phyloP scores from a whole-genome alignment of 2,113 vertebrate species.

The Promerops cafer region DNA sequence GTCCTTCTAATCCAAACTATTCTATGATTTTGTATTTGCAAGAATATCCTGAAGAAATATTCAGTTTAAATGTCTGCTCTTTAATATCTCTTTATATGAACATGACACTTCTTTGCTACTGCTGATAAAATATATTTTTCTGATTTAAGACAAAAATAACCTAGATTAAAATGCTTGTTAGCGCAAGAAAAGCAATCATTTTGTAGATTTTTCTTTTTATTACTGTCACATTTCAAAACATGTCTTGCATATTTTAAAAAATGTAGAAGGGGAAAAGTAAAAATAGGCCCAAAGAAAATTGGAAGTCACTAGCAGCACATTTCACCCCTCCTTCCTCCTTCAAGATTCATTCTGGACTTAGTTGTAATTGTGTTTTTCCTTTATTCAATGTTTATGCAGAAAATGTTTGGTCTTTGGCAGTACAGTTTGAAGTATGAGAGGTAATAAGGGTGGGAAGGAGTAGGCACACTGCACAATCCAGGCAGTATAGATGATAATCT shows the following conservation, averaged over 20 bases:
- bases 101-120: not conserved
- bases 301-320: not conserved
- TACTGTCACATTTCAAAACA: not conserved
- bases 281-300: not conserved
- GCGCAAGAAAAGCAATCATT: not conserved
- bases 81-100: not conserved
- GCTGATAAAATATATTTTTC: not conserved
- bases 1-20: not conserved
- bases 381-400: not conserved
- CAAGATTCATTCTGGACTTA: not conserved
- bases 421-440: not conserved
- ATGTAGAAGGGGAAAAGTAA: not conserved
- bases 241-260: not conserved
- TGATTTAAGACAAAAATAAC: not conserved
- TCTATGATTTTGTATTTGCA: not conserved
- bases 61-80: not conserved
- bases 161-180: not conserved
- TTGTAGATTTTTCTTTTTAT: not conserved
- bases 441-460: not conserved
- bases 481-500: not conserved
- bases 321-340: not conserved
- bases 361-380: not conserved
- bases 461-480: not conserved
- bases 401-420: not conserved
- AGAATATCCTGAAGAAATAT: not conserved